Evolutionary conservation across 2,888 invertebrate genomes (phyloP).

Genomic region (Rhopalosiphum nymphaeae): DNA sequence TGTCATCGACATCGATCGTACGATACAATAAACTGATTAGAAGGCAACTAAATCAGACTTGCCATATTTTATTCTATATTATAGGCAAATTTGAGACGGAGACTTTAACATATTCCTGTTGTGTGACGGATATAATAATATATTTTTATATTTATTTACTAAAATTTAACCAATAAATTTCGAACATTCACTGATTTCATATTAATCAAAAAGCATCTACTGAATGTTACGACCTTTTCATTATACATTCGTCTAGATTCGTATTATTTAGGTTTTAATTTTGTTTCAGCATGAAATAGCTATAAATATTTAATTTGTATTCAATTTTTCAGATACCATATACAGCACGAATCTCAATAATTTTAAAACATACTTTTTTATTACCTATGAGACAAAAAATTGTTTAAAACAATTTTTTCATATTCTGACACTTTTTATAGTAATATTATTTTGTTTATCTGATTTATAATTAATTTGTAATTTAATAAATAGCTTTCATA

Average conservation of each 20-base stretch:
- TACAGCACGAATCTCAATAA: background rate
- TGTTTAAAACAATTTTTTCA: background rate
- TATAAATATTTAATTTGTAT: background rate
- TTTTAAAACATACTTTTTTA: background rate
- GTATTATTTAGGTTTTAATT: background rate
- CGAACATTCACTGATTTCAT: background rate
- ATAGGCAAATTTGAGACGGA: background rate
- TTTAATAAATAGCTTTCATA: background rate
- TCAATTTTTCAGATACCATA: background rate
- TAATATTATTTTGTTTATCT: background rate
- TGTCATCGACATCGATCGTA: background rate
- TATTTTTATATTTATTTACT: background rate
- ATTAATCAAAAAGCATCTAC: background rate
- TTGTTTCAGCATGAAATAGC: background rate
- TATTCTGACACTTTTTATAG: no score
- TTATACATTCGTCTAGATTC: background rate
- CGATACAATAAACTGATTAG: background rate
- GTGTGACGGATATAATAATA: background rate
- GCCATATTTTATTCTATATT: background rate
- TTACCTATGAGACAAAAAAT: background rate
- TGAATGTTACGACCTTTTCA: background rate
- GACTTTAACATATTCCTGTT: background rate
- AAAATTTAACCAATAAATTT: background rate
- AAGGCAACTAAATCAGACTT: background rate
- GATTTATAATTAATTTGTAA: background rate